Conservation (phyloP, 2,888 invertebrate genomes). For the Busseola fusca region DNA sequence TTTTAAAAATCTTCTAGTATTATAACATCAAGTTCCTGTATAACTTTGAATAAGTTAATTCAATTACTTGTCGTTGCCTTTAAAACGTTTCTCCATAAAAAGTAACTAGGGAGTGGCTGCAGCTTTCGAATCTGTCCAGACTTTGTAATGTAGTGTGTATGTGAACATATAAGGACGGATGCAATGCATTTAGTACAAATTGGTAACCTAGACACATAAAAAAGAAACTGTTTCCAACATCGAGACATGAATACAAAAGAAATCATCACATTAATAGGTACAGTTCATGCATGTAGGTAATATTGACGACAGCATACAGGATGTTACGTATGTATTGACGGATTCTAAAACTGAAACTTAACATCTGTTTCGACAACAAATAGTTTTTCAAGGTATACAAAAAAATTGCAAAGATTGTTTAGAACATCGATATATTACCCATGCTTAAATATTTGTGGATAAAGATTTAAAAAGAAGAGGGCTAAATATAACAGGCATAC, state of each 20-base stretch:
- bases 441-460: slow-evolving; percentile 52
- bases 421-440: slow-evolving; percentile 54
- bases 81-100: not conserved
- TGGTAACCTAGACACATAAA: slow-evolving; percentile 30
- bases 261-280: slow-evolving; percentile 28
- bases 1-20: not conserved
- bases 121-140: slow-evolving; percentile 29
- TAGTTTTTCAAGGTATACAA: slow-evolving; percentile 41
- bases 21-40: not conserved
- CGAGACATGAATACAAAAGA: slow-evolving; percentile 23
- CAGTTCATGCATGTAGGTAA: slow-evolving; percentile 52
- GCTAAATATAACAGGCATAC: slow-evolving; percentile 43
- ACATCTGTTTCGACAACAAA: slow-evolving; percentile 40
- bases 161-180: slow-evolving; percentile 49
- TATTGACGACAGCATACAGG: slow-evolving; percentile 43
- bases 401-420: slow-evolving; percentile 38
- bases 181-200: slow-evolving; percentile 51
- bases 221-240: slow-evolving; percentile 17
- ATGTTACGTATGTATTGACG: slow-evolving; percentile 33
- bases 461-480: slow-evolving; percentile 31
- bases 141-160: slow-evolving; percentile 13
- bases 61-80: not conserved
- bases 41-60: not conserved
- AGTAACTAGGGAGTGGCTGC: not conserved
- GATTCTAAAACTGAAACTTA: slow-evolving; percentile 26